Evolutionary conservation across 2,113 vertebrate species (phyloP), one percentile per base, ranked within the genome.

Genomic region (Seriola aureovittata): DNA sequence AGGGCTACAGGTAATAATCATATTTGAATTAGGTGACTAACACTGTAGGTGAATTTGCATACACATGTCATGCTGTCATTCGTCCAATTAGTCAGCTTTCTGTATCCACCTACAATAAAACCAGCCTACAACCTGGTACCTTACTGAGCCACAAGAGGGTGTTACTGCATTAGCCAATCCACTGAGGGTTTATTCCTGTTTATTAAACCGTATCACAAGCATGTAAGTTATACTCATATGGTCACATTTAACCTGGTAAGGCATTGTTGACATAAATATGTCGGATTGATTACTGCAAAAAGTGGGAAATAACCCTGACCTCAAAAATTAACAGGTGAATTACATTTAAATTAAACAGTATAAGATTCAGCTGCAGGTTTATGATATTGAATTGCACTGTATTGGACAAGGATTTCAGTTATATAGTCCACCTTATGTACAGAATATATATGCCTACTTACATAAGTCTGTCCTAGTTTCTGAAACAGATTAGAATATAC

Each of bases 141-240:
- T 29, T 5, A 4, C 4, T 32, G 5, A 50, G 65, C 90, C 94
- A 91, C 91, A 57, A 88, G 92, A 80, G 91, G 93, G 91, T 34
- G 91, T 38, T 32, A 48, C 81, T 74, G 85, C 78, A 79, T 54
- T 46, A 62, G 19, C 23, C 29, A 58, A 38, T 32, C 4, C 16
- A 50, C 54, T 48, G 71, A 76, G 29, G 46, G 52, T n/a, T 12
- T 44, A 19, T 59, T 83, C 54, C 40, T 42, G 40, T 42, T 42
- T 42, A 42, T 42, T 42, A 58, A 62, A 21, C 8, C 3, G 52
- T 11, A 16, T 21, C 42, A 69, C 40, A 74, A 34, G n/a, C 17
- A 19, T 76, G 44, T 44, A 64, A 68, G 25, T 57, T 21, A 63
- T 21, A 68, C 64, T 68, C 48, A 67, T 13, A 59, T 60, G 55